phyloP scores from a whole-genome alignment of 2,797 vertebrate genomes.

The Takifugu rubripes region DNA sequence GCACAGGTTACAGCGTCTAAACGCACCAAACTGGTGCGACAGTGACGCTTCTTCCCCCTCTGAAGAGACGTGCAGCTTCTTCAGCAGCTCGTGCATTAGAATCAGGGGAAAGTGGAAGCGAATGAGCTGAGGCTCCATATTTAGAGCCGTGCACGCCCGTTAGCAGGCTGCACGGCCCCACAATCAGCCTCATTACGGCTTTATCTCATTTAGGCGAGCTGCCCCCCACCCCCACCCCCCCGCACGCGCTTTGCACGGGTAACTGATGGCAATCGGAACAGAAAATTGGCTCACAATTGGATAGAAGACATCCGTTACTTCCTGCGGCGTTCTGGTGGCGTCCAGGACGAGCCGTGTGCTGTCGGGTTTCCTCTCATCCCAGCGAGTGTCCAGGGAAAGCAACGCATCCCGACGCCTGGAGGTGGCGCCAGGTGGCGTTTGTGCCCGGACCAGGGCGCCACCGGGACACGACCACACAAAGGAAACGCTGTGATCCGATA shows the following conservation, averaged over 20 bases:
- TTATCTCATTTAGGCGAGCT: slow-evolving; percentile 64
- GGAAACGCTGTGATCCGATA: too few species aligned
- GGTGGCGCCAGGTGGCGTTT: too few species aligned
- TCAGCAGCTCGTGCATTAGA: not conserved
- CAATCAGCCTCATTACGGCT: slow-evolving; percentile 63
- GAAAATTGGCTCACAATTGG: slow-evolving; percentile 70
- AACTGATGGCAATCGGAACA: slow-evolving; percentile 69
- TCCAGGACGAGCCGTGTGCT: slow-evolving; percentile 29
- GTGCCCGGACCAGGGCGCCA: too few species aligned
- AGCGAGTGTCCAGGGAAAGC: slow-evolving; percentile 21
- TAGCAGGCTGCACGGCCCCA: slow-evolving; percentile 36
- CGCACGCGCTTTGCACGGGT: slow-evolving; percentile 54
- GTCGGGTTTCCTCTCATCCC: slow-evolving; percentile 22
- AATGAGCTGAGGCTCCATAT: slow-evolving; percentile 39
- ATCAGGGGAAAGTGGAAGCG: not conserved
- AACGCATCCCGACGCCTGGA: too few species aligned
- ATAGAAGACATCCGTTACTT: slow-evolving; percentile 67
- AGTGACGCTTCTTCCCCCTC: not conserved
- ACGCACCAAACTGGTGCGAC: too few species aligned
- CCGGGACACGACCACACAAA: too few species aligned
- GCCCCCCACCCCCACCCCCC: slow-evolving; percentile 62
- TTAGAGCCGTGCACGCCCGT: slow-evolving; percentile 34
- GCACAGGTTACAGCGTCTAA: too few species aligned
- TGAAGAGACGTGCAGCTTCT: not conserved
- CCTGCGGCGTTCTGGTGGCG: slow-evolving; percentile 54